Percentiles rank a stretch among this genome's conserved stretches.
Evolutionary conservation across 2,113 vertebrate species (phyloP).

Genomic region (Chelonoidis abingdonii): DNA sequence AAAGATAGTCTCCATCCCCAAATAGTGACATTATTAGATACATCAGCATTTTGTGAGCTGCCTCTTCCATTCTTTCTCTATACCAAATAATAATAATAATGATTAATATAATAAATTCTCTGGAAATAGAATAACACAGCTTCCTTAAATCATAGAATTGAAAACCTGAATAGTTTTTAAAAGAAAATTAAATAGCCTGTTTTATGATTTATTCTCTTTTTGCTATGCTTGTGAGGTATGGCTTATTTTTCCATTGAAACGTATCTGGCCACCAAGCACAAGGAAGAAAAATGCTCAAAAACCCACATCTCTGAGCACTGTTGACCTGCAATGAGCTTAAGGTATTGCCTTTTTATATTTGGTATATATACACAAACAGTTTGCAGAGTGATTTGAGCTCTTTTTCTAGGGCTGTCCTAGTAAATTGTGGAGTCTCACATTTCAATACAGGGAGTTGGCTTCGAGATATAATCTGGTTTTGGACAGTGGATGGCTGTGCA

Average conservation of each 20-base stretch:
- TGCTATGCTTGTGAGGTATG: not conserved
- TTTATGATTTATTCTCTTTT: conserved; percentile 24
- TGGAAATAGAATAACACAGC: conserved; percentile 43
- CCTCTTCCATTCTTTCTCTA: not conserved
- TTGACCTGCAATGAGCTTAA: not conserved
- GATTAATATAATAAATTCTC: not conserved
- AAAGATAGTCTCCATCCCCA: not conserved
- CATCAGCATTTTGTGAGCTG: not conserved
- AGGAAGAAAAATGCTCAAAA: conserved; percentile 28
- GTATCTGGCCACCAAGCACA: not conserved
- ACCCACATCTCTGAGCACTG: conserved; percentile 17
- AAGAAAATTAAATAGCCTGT: conserved; percentile 11
- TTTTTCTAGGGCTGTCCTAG: not conserved
- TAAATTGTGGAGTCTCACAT: conserved; percentile 47
- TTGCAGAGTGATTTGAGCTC: not conserved
- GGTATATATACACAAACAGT: fast-evolving
- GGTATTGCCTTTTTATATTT: not conserved
- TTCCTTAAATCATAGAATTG: conserved; percentile 57
- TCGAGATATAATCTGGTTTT: conserved; percentile 26
- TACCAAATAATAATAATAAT: not conserved
- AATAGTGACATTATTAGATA: not conserved
- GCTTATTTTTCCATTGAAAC: conserved; percentile 39
- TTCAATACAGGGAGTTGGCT: not conserved
- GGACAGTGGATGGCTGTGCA: not conserved
- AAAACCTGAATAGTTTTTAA: conserved; percentile 20